Conservation (phyloP, 2,797 vertebrate genomes). For the Etheostoma nigrum region DNA sequence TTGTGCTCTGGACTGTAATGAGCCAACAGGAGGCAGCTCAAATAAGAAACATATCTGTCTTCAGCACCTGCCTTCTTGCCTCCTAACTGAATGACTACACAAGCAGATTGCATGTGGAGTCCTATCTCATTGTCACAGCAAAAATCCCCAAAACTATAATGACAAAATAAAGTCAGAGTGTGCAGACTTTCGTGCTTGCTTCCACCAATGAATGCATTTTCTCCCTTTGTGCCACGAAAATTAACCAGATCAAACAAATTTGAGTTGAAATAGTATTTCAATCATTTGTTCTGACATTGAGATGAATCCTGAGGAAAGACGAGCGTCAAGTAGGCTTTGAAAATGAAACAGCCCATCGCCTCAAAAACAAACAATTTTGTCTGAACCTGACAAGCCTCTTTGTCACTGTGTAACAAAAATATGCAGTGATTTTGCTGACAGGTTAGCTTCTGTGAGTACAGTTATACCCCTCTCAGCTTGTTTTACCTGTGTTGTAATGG, state of each 20-base stretch:
- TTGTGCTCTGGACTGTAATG: constrained; percentile 61
- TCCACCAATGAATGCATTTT: constrained; percentile 18
- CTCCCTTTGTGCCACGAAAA: not conserved
- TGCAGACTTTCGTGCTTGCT: constrained; percentile 8
- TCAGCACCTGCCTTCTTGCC: constrained; percentile 64
- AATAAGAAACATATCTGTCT: constrained; percentile 75
- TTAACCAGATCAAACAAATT: constrained; percentile 12
- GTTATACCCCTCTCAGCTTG: constrained; percentile 23
- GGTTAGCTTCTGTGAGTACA: constrained; percentile 21
- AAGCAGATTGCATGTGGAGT: constrained; percentile 34
- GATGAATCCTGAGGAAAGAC: constrained; percentile 18
- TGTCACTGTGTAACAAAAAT: constrained; percentile 32
- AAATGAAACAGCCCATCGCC: constrained; percentile 5
- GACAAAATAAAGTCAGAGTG: constrained; percentile 36
- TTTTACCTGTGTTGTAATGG: constrained; percentile 36
- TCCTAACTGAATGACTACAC: constrained; percentile 53
- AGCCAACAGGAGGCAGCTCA: constrained; percentile 57
- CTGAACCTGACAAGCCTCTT: constrained; percentile 17
- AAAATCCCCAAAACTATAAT: constrained; percentile 34
- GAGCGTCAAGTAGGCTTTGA: constrained; percentile 26
- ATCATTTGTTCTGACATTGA: constrained; percentile 12
- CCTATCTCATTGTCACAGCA: constrained; percentile 41
- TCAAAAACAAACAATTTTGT: constrained; percentile 25
- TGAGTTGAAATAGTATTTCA: constrained; percentile 16
- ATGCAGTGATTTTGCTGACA: constrained; percentile 35